Evolutionary conservation across 2,888 invertebrate genomes (phyloP).

Genomic region (Pelosia muscerda): DNA sequence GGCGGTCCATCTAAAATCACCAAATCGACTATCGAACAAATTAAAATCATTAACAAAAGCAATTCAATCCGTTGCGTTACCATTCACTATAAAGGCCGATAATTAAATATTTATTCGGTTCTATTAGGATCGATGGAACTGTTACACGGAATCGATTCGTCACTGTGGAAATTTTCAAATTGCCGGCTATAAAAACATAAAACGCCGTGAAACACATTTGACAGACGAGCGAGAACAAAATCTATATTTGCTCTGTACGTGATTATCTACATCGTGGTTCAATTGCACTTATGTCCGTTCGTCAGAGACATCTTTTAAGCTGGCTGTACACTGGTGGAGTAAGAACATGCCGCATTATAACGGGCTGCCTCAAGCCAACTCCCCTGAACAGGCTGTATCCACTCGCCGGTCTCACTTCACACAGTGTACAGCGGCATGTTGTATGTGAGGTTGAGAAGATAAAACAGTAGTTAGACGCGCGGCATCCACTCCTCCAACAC

Average conservation of each 20-base stretch:
- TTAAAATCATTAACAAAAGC: slow-evolving; percentile 76
- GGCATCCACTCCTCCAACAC: no score
- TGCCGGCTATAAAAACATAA: slow-evolving; percentile 66
- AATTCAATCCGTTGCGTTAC: slow-evolving; percentile 77
- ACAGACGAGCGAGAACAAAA: slow-evolving; percentile 69
- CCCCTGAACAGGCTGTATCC: no score
- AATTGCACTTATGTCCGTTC: slow-evolving; percentile 28
- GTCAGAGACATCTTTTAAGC: slow-evolving; percentile 13
- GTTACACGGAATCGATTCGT: slow-evolving; percentile 80
- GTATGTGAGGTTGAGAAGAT: no score
- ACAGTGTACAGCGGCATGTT: no score
- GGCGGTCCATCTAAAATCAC: slow-evolving; percentile 47
- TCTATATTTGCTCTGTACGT: slow-evolving; percentile 71
- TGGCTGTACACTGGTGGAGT: no score
- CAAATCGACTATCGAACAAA: slow-evolving; percentile 59
- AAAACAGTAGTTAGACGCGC: no score
- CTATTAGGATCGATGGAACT: slow-evolving; percentile 76
- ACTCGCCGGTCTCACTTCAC: no score
- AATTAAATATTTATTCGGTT: slow-evolving; percentile 85
- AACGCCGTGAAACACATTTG: slow-evolving; percentile 80
- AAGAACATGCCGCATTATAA: no score
- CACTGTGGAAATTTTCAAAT: slow-evolving; percentile 78
- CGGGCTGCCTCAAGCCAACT: no score
- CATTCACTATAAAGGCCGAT: slow-evolving; percentile 80
- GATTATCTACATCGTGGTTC: slow-evolving; percentile 22